These are phyloP conservation scores for Calliopsis andreniformis DNA, from an alignment of 1,140 invertebrate species.

Conservation along the genomic window DNA sequence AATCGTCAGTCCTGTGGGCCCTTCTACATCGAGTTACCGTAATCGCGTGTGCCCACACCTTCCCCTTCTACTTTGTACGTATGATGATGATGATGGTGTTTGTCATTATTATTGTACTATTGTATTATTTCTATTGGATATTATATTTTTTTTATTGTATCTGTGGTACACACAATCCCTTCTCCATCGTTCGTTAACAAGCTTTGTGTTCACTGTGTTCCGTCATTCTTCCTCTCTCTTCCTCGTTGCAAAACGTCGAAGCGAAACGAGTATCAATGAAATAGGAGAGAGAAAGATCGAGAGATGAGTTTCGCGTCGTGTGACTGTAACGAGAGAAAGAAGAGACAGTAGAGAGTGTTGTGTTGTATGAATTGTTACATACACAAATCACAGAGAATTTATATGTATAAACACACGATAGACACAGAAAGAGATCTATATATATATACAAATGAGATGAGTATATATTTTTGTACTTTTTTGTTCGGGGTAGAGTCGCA, in stretches of 20 bases:
- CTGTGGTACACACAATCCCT: background rate
- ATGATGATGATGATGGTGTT: background rate
- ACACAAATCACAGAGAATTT: slow-evolving; percentile 16
- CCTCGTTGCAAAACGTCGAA: slow-evolving; percentile 24
- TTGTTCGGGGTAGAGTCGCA: slow-evolving; percentile 12
- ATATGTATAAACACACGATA: background rate
- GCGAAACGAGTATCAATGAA: slow-evolving; percentile 39
- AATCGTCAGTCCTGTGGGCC: background rate
- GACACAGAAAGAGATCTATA: slow-evolving; percentile 9
- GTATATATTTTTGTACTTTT: slow-evolving; percentile 56
- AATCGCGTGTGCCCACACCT: background rate
- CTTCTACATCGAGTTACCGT: slow-evolving; percentile 17
- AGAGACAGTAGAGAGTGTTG: background rate
- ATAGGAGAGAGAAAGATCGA: slow-evolving; percentile 38
- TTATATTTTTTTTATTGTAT: slow-evolving; percentile 27
- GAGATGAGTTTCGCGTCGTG: slow-evolving; percentile 29
- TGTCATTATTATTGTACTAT: slow-evolving; percentile 7
- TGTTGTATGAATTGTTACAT: too few relatives aligned
- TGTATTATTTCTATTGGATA: slow-evolving; percentile 10
- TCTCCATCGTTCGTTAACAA: background rate
- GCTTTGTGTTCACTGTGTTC: too few relatives aligned
- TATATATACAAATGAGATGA: slow-evolving; percentile 40
- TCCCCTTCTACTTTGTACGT: too few relatives aligned
- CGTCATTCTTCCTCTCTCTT: background rate
- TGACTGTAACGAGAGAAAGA: slow-evolving; percentile 6